These are phyloP conservation scores for Noctua fimbriata DNA, from an alignment of 2,888 invertebrate species.

Conservation along the genomic window DNA sequence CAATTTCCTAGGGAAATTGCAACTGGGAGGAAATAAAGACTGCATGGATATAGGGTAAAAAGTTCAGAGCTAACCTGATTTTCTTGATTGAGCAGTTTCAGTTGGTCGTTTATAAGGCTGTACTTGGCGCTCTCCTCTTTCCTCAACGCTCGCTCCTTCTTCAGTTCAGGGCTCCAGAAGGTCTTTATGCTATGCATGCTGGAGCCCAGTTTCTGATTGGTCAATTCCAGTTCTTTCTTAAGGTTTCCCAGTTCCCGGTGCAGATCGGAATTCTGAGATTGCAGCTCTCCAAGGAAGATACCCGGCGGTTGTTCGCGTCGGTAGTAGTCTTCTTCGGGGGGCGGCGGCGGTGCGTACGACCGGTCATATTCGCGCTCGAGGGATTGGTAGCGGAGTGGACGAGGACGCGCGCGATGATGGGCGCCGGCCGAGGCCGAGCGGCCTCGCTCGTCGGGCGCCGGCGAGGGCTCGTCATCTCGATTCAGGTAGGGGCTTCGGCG, in stretches of 20 bases:
- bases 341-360: slow-evolving; percentile 96
- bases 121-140: slow-evolving; percentile 99
- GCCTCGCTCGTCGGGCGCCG: slow-evolving; percentile 96
- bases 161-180: slow-evolving; percentile 99
- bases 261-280: slow-evolving; percentile 98
- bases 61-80: slow-evolving; percentile 94
- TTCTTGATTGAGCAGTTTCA: slow-evolving; percentile 98
- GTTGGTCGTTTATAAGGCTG: slow-evolving; percentile 98
- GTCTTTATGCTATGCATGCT: slow-evolving; percentile 99
- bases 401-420: slow-evolving; percentile 95
- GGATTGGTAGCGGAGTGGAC: slow-evolving; percentile 94
- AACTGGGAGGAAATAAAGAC: slow-evolving; percentile 12
- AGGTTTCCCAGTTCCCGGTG: slow-evolving; percentile 97
- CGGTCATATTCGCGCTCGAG: slow-evolving; percentile 95
- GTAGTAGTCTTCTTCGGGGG: slow-evolving; percentile 92
- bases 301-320: slow-evolving; percentile 90
- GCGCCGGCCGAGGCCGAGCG: slow-evolving; percentile 92
- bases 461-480: slow-evolving; percentile 94
- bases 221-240: slow-evolving; percentile 98
- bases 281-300: slow-evolving; percentile 95
- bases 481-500: slow-evolving; percentile 95
- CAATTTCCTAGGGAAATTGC: slow-evolving; percentile 33
- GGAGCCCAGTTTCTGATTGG: slow-evolving; percentile 99
- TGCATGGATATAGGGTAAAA: not conserved
- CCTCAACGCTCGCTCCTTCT: slow-evolving; percentile 98